Conservation (phyloP, 2,797 vertebrate species). For the Pteronotus mesoamericanus region DNA sequence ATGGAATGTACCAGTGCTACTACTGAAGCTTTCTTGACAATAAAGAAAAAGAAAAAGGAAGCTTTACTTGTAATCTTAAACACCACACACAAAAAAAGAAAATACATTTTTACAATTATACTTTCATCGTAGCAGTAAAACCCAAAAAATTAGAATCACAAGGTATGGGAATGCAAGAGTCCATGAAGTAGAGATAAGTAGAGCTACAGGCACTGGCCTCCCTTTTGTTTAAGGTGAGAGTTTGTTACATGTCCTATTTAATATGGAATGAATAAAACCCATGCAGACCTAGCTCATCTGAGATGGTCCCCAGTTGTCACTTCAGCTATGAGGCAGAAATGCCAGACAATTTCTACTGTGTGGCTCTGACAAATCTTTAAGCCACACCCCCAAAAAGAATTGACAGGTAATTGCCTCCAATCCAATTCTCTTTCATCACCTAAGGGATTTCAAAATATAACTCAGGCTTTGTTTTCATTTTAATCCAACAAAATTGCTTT, state of each 20-base stretch:
- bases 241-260: neutral
- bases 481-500: slow-evolving; percentile 18
- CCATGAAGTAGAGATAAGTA: neutral
- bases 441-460: slow-evolving; percentile 27
- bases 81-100: neutral
- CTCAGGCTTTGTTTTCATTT: slow-evolving; percentile 2
- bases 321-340: neutral
- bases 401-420: neutral
- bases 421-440: neutral
- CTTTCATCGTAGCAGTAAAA: slow-evolving; percentile 21
- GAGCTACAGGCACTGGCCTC: neutral
- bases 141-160: slow-evolving; percentile 32
- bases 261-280: neutral
- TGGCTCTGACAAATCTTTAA: neutral
- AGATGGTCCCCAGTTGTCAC: neutral
- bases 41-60: slow-evolving; percentile 3
- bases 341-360: neutral
- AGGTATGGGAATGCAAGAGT: neutral
- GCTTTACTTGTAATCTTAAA: slow-evolving; percentile 23
- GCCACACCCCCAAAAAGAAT: neutral
- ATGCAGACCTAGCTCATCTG: neutral
- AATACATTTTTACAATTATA: neutral
- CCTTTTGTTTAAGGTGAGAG: neutral
- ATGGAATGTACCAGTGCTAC: neutral
- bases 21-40: neutral